Evolutionary conservation across 2,888 invertebrate genomes (phyloP).

Genomic region (Leptopilina drosophilae): DNA sequence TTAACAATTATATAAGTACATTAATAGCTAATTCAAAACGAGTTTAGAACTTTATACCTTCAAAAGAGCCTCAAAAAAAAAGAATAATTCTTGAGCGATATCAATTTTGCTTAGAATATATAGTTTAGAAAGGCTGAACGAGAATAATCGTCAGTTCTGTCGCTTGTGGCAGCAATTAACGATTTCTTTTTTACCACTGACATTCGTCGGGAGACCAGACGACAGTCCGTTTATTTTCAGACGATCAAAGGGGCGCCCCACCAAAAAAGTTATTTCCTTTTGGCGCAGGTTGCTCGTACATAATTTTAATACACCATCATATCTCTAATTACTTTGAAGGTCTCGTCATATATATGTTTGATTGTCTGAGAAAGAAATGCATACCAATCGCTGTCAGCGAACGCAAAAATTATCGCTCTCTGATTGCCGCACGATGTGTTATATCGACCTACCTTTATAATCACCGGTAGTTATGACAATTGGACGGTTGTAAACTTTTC

Average conservation of each 20-base stretch:
- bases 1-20: background rate
- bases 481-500: constrained; percentile 49
- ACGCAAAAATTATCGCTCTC: constrained; percentile 62
- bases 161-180: constrained; percentile 41
- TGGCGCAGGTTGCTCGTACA: constrained; percentile 35
- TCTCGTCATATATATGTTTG: constrained; percentile 41
- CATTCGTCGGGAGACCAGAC: constrained; percentile 35
- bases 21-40: constrained; percentile 1
- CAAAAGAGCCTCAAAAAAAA: background rate
- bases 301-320: constrained; percentile 43
- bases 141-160: constrained; percentile 34
- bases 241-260: constrained; percentile 34
- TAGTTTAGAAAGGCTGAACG: constrained; percentile 6
- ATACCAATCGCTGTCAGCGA: constrained; percentile 55
- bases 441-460: constrained; percentile 50
- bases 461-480: constrained; percentile 47
- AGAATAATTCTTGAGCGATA: constrained; percentile 5
- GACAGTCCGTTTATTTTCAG: constrained; percentile 38
- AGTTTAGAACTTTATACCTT: constrained; percentile 13
- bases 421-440: constrained; percentile 58
- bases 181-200: constrained; percentile 36
- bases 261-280: constrained; percentile 13
- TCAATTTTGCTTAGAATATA: constrained; percentile 37
- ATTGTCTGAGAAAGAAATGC: constrained; percentile 42
- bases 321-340: constrained; percentile 43